A percentile compares a stretch with the other conserved stretches of the same genome.
These are phyloP conservation scores for Euplexia lucipara DNA, from an alignment of 2,888 invertebrate species.

Conservation along the genomic window DNA sequence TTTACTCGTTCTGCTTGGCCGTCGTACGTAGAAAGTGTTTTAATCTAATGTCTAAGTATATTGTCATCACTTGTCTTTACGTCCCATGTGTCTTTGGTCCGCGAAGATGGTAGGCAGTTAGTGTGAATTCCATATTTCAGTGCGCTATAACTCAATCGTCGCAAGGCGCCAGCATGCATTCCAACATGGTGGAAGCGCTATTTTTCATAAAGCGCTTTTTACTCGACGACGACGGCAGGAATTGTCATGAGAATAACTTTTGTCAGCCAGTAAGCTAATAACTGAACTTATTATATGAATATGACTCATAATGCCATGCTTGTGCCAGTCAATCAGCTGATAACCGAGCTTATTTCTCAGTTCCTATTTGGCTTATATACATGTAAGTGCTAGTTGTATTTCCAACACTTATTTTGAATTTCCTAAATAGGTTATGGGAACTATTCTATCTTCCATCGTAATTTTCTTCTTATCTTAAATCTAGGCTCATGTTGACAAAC, in stretches of 20 bases:
- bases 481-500: constrained; percentile 36
- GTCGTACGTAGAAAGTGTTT: background rate
- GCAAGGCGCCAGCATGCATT: constrained; percentile 9
- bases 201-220: background rate
- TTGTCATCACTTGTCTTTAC: background rate
- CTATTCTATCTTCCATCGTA: constrained; percentile 29
- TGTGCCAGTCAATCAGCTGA: background rate
- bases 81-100: background rate
- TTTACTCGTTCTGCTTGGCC: background rate
- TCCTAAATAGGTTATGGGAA: constrained; percentile 1
- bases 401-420: too few species aligned
- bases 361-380: too few species aligned
- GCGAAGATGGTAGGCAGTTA: background rate
- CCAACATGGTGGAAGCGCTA: background rate
- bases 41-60: background rate
- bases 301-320: too few species aligned
- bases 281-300: too few species aligned
- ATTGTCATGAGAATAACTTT: too few species aligned
- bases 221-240: background rate
- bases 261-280: too few species aligned
- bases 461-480: constrained; percentile 44
- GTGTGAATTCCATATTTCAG: constrained; percentile 25
- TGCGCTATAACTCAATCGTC: constrained; percentile 23
- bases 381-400: too few species aligned
- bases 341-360: too few species aligned